Conservation (phyloP, 2,113 vertebrate genomes). For the Acanthochromis polyacanthus region DNA sequence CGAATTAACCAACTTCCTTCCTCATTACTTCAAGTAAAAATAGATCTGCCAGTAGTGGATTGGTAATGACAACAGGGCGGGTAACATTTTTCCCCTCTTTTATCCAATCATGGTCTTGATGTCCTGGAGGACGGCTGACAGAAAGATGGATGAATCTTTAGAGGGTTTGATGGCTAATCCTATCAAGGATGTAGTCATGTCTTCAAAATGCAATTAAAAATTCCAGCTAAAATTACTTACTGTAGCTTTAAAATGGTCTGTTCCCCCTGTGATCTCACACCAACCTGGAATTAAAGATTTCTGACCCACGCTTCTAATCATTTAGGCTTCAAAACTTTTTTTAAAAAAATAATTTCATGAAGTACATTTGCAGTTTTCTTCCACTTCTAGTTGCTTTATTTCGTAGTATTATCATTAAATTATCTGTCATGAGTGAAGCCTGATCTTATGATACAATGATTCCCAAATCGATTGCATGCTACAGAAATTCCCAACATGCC, state of each 20-base stretch:
- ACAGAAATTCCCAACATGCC: background rate
- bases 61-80: constrained; percentile 79
- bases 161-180: constrained; percentile 78
- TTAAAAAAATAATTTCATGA: constrained; percentile 2
- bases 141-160: constrained; percentile 80
- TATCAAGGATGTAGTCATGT: constrained; percentile 76
- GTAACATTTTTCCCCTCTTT: constrained; percentile 63
- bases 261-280: constrained; percentile 46
- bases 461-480: background rate
- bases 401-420: background rate
- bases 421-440: background rate
- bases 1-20: constrained; percentile 78
- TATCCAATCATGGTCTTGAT: constrained; percentile 76
- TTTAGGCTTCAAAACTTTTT: background rate
- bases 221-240: constrained; percentile 67
- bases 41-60: constrained; percentile 72
- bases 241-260: constrained; percentile 62
- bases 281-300: constrained; percentile 23
- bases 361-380: background rate
- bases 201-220: constrained; percentile 77
- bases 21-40: constrained; percentile 80
- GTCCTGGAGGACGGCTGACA: constrained; percentile 75
- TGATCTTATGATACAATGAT: background rate
- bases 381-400: background rate
- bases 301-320: constrained; percentile 8